A percentile compares a stretch with the other conserved stretches of the same genome.
Evolutionary conservation across 2,888 invertebrate genomes (phyloP).

Genomic region (Lycophotia porphyrea): DNA sequence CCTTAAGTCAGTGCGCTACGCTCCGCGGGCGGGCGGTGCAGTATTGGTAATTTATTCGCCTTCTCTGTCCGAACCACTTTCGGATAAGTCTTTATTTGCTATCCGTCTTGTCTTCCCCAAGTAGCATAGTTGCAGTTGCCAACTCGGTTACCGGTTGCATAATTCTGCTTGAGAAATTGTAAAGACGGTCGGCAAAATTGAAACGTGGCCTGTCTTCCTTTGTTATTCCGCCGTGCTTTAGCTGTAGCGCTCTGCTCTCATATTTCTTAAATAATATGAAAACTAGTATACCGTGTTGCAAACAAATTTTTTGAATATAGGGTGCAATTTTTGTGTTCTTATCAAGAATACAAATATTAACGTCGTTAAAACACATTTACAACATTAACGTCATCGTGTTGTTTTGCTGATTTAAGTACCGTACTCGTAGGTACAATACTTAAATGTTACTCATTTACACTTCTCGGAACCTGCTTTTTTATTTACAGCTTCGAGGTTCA

Average conservation of each 20-base stretch:
- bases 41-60: constrained; percentile 66
- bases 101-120: constrained; percentile 65
- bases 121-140: constrained; percentile 63
- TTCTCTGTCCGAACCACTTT: constrained; percentile 61
- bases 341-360: neutral
- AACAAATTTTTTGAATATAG: constrained; percentile 28
- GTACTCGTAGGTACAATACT: neutral
- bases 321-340: constrained; percentile 14
- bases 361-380: neutral
- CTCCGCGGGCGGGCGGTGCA: constrained; percentile 16
- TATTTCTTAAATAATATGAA: constrained; percentile 51
- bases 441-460: neutral
- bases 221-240: constrained; percentile 43
- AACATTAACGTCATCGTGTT: too few species aligned
- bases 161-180: constrained; percentile 63
- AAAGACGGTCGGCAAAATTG: constrained; percentile 61
- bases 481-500: constrained; percentile 17
- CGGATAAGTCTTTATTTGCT: constrained; percentile 70
- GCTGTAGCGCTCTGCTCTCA: constrained; percentile 36
- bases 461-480: constrained; percentile 8
- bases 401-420: neutral
- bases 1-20: neutral
- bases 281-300: constrained; percentile 4
- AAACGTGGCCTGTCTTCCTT: constrained; percentile 60
- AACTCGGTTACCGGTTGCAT: constrained; percentile 60